Evolutionary conservation across 2,888 invertebrate species (phyloP).

Genomic region (Catocala fraxini): DNA sequence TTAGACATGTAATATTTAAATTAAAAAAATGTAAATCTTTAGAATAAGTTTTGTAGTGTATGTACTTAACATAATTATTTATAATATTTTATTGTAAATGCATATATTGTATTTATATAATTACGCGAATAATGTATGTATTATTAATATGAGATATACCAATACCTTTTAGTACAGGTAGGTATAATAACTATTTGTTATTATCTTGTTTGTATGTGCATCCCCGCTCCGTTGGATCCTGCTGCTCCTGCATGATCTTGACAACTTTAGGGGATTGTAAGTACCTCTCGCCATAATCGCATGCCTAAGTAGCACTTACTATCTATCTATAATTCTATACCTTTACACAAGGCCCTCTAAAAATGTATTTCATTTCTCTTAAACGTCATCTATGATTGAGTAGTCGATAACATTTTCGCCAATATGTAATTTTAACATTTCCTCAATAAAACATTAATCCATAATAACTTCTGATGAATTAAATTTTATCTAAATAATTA

Average conservation of each 20-base stretch:
- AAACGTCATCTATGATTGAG: too few relatives aligned
- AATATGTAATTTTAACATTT: too few relatives aligned
- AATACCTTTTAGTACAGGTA: conserved; percentile 50
- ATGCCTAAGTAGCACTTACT: conserved; percentile 49
- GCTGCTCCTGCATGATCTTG: conserved; percentile 85
- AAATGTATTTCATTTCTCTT: too few relatives aligned
- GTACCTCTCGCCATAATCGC: conserved; percentile 68
- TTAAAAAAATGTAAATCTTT: conserved; percentile 21
- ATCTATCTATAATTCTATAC: conserved; percentile 3
- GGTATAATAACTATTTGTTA: conserved; percentile 62
- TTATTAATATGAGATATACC: conserved; percentile 31
- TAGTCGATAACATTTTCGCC: too few relatives aligned
- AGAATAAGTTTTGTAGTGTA: conserved; percentile 29
- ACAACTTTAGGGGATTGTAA: conserved; percentile 84
- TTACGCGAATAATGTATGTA: conserved; percentile 16
- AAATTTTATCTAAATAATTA: too few relatives aligned
- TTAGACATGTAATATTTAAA: conserved; percentile 22
- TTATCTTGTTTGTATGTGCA: conserved; percentile 77
- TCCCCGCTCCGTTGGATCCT: conserved; percentile 77
- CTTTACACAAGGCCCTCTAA: neutral
- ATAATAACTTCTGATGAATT: too few relatives aligned
- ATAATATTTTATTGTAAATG: conserved; percentile 24
- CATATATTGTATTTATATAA: conserved; percentile 37
- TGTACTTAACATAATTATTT: conserved; percentile 19
- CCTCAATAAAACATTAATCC: too few relatives aligned